Conservation (phyloP, 1,140 invertebrate species). For the Bicyclus anynana region DNA sequence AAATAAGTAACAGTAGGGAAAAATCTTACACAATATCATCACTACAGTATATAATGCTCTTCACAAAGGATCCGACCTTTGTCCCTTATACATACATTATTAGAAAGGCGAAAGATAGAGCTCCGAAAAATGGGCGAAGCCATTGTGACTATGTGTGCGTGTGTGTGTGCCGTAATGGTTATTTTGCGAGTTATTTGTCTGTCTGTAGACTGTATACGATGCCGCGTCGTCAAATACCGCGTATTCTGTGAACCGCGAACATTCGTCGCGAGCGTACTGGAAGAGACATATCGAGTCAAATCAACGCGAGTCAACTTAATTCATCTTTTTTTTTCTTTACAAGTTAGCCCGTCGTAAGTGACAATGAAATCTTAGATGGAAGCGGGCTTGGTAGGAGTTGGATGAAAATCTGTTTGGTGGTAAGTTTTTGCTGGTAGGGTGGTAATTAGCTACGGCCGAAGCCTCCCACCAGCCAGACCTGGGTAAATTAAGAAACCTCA, state of each 20-base stretch:
- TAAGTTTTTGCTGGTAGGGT: too few relatives aligned
- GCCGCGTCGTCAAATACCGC: slow-evolving; percentile 28
- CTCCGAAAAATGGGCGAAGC: slow-evolving; percentile 30
- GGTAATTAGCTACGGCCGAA: too few relatives aligned
- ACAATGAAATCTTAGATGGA: too few relatives aligned
- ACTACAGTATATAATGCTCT: slow-evolving; percentile 21
- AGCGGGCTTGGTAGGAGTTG: too few relatives aligned
- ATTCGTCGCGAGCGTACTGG: slow-evolving; percentile 21
- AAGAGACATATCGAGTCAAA: slow-evolving; percentile 7
- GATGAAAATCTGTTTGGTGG: too few relatives aligned
- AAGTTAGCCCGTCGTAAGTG: too few relatives aligned
- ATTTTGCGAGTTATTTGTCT: slow-evolving; percentile 47
- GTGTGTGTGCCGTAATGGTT: slow-evolving; percentile 34
- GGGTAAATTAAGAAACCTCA: too few relatives aligned
- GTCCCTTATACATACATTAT: slow-evolving; percentile 49
- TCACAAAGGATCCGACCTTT: slow-evolving; percentile 34
- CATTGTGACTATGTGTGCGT: slow-evolving; percentile 24
- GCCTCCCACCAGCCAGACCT: too few relatives aligned
- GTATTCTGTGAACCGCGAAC: slow-evolving; percentile 17
- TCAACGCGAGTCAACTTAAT: too few relatives aligned
- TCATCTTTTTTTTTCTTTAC: too few relatives aligned
- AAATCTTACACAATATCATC: slow-evolving; percentile 26
- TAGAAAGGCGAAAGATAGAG: slow-evolving; percentile 28
- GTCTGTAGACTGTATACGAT: slow-evolving; percentile 34
- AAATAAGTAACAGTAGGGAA: slow-evolving; percentile 11